phyloP scores from a whole-genome alignment of 2,113 vertebrate species.

The Apeltes quadracus region DNA sequence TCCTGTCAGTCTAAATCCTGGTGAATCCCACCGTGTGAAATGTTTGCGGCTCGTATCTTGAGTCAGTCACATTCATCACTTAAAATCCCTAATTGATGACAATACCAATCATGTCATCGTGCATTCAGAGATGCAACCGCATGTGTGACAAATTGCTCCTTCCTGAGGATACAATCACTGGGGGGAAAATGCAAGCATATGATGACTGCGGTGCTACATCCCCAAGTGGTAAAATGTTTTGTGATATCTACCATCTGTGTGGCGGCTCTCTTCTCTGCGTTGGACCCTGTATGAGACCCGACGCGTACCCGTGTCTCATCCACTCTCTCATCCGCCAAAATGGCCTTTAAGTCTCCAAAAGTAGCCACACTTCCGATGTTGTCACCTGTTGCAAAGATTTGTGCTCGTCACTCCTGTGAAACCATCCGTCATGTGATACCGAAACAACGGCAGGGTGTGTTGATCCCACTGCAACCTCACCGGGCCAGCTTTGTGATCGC shows the following conservation, averaged over 20 bases:
- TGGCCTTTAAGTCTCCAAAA: not conserved
- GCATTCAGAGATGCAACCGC: not conserved
- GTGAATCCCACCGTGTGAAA: constrained; percentile 7
- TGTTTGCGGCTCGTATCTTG: constrained; percentile 4
- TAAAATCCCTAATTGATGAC: constrained; percentile 8
- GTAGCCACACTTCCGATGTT: not conserved
- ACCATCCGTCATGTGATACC: not conserved
- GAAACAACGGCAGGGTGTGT: not conserved
- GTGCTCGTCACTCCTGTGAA: not conserved
- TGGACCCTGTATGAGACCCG: not conserved
- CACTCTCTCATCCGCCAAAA: not conserved
- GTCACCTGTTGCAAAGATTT: not conserved
- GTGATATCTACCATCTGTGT: not conserved
- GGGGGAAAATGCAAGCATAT: not conserved
- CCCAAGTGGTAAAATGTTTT: not conserved
- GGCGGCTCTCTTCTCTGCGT: not conserved
- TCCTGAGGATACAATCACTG: not conserved
- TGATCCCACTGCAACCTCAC: not conserved
- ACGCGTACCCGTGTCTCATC: not conserved
- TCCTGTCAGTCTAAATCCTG: constrained; percentile 13
- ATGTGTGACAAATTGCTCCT: not conserved
- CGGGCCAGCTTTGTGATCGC: not conserved
- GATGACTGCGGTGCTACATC: not conserved
- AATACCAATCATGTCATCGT: not conserved
- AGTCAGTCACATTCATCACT: constrained; percentile 1